Evolutionary conservation across 2,797 vertebrate genomes (phyloP), one percentile per base, ranked within the genome.

Genomic region (Poecile montanus): DNA sequence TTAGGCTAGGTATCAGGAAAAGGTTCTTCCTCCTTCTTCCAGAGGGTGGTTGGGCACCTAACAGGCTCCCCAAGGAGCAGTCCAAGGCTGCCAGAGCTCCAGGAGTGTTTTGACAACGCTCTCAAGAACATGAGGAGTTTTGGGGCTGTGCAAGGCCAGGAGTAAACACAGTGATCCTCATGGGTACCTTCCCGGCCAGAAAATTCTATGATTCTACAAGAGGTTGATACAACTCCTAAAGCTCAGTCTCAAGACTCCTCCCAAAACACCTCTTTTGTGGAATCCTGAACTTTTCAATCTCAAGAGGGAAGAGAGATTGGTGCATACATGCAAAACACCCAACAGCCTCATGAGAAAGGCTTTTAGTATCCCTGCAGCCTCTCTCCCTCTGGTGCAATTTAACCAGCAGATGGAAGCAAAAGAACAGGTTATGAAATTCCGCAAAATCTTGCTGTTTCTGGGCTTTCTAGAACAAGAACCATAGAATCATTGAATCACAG

Each of bases 391-490:
- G 5, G 6, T 5, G 10, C 9, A 65, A 40, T 61, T 2, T 45
- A 53, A 61, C 93, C 94, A 92, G 80, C 62, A 93, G 77, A 80
- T 75, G 91, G 89, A 91, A 80, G 81, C 86, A 96, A 34, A 84
- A 57, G 34, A 79, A 62, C 76, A 42, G 7, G 4, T 36, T 70
- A 45, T 8, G 16, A 51, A 40, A 63, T 5, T 5, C 4, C 48
- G 22, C 4, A 58, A 67, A 70, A 11, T 15, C 25, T 13, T 30
- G 9, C 29, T 17, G 42, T 9, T 85, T 47, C 40, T 18, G 25
- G 7, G 21, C 10, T 58, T 54, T 13, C 56, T 12, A 15, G 4
- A 38, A 21, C 47, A 38, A 17, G 9, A 25, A 32, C 16, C n/a
- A 16, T 0, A 40, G 10, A 58, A 45, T 34, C 2, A 62, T 6